These are phyloP conservation scores for Calidris pugnax DNA, from an alignment of 2,113 vertebrate species.

Conservation along the genomic window DNA sequence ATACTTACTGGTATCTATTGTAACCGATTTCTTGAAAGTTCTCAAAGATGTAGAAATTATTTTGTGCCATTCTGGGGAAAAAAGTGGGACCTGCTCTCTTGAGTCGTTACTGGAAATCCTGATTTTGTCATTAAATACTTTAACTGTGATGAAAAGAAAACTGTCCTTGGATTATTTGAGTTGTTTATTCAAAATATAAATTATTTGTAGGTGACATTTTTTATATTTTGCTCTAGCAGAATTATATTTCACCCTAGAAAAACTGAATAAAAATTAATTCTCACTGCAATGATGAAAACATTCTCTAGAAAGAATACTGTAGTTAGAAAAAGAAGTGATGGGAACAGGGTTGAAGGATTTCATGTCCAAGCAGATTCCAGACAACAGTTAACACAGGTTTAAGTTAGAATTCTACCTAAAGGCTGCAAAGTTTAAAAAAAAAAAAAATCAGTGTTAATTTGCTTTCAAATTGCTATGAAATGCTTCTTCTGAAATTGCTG, in stretches of 20 bases:
- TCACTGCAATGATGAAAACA: neutral
- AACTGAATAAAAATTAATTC: neutral
- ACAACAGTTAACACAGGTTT: neutral
- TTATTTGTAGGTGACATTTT: neutral
- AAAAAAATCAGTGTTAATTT: neutral
- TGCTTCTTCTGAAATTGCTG: neutral
- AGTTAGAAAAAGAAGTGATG: neutral
- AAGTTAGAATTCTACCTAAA: neutral
- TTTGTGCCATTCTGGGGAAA: constrained; percentile 56
- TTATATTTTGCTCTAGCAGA: neutral
- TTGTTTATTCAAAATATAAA: neutral
- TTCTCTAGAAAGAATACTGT: neutral
- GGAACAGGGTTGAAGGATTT: neutral
- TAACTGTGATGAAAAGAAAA: constrained; percentile 65
- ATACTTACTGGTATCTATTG: constrained; percentile 55
- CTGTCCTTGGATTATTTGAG: constrained; percentile 56
- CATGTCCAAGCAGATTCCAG: neutral
- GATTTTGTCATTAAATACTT: constrained; percentile 79
- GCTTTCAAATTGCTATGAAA: neutral
- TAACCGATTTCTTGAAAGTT: constrained; percentile 65
- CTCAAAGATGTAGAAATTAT: constrained; percentile 62
- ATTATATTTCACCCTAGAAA: neutral
- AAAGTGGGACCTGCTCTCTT: constrained; percentile 54
- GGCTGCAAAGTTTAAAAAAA: neutral
- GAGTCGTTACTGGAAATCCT: constrained; percentile 60